Base-by-base conservation (phyloP, 2,888 invertebrate species). In the Platynereis dumerilii region DNA sequence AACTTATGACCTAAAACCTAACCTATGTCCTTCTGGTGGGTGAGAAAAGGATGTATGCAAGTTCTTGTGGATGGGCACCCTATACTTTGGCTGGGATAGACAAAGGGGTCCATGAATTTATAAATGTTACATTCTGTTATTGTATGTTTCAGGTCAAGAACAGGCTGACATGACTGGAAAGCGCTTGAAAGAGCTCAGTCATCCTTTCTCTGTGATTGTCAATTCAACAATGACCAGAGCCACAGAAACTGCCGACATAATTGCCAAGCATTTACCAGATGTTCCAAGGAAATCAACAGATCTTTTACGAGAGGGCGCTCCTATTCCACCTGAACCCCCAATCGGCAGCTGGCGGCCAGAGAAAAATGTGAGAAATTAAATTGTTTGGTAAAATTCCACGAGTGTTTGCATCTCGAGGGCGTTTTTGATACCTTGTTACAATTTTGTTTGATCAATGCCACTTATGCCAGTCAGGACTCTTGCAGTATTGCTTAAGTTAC, bases 201-300 rank as follows among this genome's bases (percentile, higher is more conserved):
- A 93, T 56, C 91, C 92, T 56, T 96, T 92, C 87, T 90, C 92
- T 48, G 83, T 88, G 27, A 85, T 98, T 26, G 87, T 94, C 1
- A 89, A 90, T 70, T 98, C 97, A 0, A 96, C 96, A 0, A 95
- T 98, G 96, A 89, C 91, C 0, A 86, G 98, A 70, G 98, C 98
- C 0, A 91, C 91, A 73, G 94, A 99, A 84, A 99, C 98, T 0
- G 92, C 93, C 0, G 86, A 88, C 15, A 90, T 96, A 39, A 94
- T 98, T 70, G 87, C 90, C 29, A 87, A 90, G 74, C 87, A 88
- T 76, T 86, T 97, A 55, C 87, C 85, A 2, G 72, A 73, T 12
- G 69, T 76, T 20, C 74, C 69, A 20, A 54, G 66, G 12, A 29
- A 29, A 15, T 26, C 48, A 73, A 92, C 92, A 79, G 88, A 90